Evolutionary conservation across 2,888 invertebrate species (phyloP).

Genomic region (Sceliomorpha sp.): DNA sequence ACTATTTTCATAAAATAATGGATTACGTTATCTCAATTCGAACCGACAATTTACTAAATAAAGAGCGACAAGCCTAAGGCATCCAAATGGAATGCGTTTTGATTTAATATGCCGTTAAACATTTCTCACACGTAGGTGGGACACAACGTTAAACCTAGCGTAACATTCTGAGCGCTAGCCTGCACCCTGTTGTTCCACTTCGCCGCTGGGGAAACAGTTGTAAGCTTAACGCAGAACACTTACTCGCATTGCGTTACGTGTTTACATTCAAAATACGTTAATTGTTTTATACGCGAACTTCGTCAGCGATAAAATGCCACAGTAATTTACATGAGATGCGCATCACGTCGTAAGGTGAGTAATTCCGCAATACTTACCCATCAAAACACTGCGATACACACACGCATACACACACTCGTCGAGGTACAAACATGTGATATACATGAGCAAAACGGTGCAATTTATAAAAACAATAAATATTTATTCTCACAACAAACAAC

Average conservation of each 20-base stretch:
- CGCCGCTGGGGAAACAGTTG: slow-evolving; percentile 34
- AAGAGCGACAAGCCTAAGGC: slow-evolving; percentile 14
- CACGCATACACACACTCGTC: neutral
- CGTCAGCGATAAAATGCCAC: slow-evolving; percentile 18
- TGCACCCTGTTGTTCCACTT: slow-evolving; percentile 52
- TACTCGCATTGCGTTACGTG: slow-evolving; percentile 41
- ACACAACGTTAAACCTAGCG: slow-evolving; percentile 47
- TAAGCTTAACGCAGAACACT: slow-evolving; percentile 28
- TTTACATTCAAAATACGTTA: slow-evolving; percentile 29
- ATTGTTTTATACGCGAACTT: neutral
- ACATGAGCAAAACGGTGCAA: no score
- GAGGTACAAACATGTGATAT: slow-evolving; percentile 4
- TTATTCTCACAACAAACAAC: slow-evolving; percentile 71
- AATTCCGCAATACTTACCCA: slow-evolving; percentile 22
- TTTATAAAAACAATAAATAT: slow-evolving; percentile 73
- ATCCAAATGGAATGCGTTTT: slow-evolving; percentile 33
- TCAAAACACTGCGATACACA: neutral
- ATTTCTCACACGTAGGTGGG: slow-evolving; percentile 44
- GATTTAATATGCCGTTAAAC: slow-evolving; percentile 48
- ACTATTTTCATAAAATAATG: slow-evolving; percentile 13
- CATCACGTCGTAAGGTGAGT: slow-evolving; percentile 12
- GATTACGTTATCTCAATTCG: slow-evolving; percentile 14
- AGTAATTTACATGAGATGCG: slow-evolving; percentile 14
- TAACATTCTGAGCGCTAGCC: slow-evolving; percentile 39
- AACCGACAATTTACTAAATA: slow-evolving; percentile 12